A percentile compares a stretch with the other conserved stretches of the same genome.
Conservation (phyloP, 2,113 vertebrate species). For the Muscicapa adusta region DNA sequence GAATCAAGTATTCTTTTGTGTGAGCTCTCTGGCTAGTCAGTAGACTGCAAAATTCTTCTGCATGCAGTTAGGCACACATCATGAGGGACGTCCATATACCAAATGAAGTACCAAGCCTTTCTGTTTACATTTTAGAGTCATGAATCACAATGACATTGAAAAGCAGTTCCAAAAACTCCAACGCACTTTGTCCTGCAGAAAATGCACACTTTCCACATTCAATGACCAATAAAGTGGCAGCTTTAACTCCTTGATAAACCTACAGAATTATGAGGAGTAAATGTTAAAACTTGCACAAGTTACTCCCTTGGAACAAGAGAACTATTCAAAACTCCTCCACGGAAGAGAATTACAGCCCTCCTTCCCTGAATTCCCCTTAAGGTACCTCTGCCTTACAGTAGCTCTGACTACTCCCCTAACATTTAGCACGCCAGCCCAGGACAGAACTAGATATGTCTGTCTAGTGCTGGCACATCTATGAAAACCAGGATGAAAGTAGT, state of each 20-base stretch:
- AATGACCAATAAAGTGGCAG: not conserved
- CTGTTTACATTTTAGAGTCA: not conserved
- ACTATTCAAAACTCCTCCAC: not conserved
- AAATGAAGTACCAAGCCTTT: not conserved
- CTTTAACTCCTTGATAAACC: not conserved
- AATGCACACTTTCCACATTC: not conserved
- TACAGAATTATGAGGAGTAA: not conserved
- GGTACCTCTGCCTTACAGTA: not conserved
- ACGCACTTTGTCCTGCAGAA: not conserved
- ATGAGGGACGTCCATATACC: not conserved
- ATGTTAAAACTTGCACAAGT: not conserved
- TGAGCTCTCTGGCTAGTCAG: not conserved
- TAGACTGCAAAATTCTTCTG: not conserved
- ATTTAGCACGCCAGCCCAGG: accelerated
- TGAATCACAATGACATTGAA: not conserved
- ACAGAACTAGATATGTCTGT: not conserved
- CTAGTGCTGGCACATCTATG: not conserved
- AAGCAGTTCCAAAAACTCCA: not conserved
- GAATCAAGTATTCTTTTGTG: not conserved
- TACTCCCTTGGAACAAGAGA: not conserved
- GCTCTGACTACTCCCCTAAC: not conserved
- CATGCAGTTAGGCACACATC: not conserved
- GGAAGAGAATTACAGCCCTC: not conserved
- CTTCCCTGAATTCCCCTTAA: not conserved
- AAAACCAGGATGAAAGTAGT: not conserved